Percentiles rank a stretch among this genome's conserved stretches.
Conservation (phyloP, 2,888 invertebrate genomes). For the Trachelus troglodyta region DNA sequence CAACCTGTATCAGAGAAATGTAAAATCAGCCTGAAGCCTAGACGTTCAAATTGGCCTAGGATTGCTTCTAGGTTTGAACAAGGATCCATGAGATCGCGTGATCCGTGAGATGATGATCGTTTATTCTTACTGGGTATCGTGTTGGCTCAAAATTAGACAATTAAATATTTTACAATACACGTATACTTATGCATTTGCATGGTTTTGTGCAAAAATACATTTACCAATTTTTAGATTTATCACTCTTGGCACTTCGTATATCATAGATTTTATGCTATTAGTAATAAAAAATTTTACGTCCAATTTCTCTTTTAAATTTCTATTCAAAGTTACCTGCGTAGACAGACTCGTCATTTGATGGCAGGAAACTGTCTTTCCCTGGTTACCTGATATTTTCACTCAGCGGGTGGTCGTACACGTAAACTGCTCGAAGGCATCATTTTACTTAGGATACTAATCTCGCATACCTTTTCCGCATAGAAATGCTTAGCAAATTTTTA, state of each 20-base stretch:
- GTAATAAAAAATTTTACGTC: background rate
- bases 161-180: background rate
- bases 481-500: conserved; percentile 33
- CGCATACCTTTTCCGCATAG: conserved; percentile 21
- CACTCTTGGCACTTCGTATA: background rate
- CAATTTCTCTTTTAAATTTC: background rate
- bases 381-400: conserved; percentile 30
- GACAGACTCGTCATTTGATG: background rate
- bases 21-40: background rate
- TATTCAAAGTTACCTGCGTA: conserved; percentile 26
- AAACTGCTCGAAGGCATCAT: conserved; percentile 18
- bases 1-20: background rate
- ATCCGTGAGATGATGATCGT: background rate
- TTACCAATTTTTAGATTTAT: background rate
- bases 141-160: background rate
- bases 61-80: background rate
- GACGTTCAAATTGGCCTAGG: background rate
- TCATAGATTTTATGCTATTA: no score
- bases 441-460: background rate
- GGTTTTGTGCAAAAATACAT: background rate
- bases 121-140: background rate
- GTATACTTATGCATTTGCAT: background rate
- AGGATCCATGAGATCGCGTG: background rate
- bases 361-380: background rate
- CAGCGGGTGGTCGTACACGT: conserved; percentile 42